Evolutionary conservation across 2,113 vertebrate species (phyloP), one percentile per base, ranked within the genome.

Genomic region (Prinia subflava): DNA sequence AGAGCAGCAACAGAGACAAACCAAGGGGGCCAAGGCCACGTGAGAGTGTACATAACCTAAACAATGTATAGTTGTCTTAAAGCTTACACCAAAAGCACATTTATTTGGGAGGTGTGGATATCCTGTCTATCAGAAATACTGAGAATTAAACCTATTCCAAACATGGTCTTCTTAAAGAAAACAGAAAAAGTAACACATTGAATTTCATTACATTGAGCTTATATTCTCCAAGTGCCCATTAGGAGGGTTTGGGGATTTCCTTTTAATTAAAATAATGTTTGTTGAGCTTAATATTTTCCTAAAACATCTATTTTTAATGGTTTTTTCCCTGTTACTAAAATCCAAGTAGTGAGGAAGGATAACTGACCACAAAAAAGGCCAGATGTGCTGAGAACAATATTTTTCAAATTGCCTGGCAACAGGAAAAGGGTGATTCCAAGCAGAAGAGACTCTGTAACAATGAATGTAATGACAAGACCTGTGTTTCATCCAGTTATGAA

Each of bases 251-350:
- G 44, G 82, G 73, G 93, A 84, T 97, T 97, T 95, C 90, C 88
- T 93, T 97, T 96, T 97, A 96, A 96, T 97, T 93, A 96, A 96
- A 93, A 87, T 93, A 78, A 89, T 92, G 80, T 92, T 96, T 90
- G 33, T 91, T 87, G 92, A 93, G 92, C 92, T 93, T 90, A 94
- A 60, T 93, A 84, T 95, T 95, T 96, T 95, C 90, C 76, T 95
- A 93, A 94, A 94, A 68, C 68, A 81, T 93, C 92, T 86, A 63
- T 92, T 92, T 96, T 94, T 94, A 94, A 92, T 83, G 90, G 89
- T 28, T 87, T 95, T 95, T 33, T 25, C 42, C 35, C 24, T 22
- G 11, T 93, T 93, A 53, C 64, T 84, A 93, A 77, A 96, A 64
- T 39, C 57, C 69, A 93, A 89, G 46, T 62, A 46, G 52, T 71